Conservation (phyloP, 2,797 vertebrate species). For the Tauraco hartlaubi region DNA sequence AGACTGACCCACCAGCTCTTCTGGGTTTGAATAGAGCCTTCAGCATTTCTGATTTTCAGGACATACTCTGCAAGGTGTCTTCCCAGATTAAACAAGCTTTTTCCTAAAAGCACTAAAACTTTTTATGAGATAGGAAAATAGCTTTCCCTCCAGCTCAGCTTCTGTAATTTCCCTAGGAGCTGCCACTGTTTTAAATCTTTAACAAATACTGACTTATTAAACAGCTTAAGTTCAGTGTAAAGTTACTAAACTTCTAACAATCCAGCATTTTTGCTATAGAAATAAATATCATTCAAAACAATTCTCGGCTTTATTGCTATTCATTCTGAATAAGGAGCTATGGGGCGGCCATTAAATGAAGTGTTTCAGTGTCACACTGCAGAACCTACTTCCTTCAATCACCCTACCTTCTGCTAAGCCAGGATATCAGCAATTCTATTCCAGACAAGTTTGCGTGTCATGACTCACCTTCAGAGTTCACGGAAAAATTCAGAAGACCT, state of each 20-base stretch:
- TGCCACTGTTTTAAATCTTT: neutral
- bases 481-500: conserved; percentile 75
- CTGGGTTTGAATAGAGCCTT: neutral
- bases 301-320: neutral
- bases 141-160: neutral
- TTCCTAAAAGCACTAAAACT: neutral
- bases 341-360: neutral
- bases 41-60: neutral
- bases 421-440: neutral
- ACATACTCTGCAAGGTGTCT: neutral
- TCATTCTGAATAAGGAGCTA: neutral
- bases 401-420: neutral
- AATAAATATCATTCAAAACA: neutral
- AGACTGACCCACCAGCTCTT: neutral
- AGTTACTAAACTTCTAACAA: neutral
- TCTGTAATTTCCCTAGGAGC: neutral
- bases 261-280: neutral
- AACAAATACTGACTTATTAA: neutral
- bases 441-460: neutral
- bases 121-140: neutral
- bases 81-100: neutral
- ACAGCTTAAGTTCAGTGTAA: neutral
- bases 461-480: conserved; percentile 89
- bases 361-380: neutral
- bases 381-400: neutral